Conservation (phyloP, 1,140 invertebrate species). For the Pissodes strobi region DNA sequence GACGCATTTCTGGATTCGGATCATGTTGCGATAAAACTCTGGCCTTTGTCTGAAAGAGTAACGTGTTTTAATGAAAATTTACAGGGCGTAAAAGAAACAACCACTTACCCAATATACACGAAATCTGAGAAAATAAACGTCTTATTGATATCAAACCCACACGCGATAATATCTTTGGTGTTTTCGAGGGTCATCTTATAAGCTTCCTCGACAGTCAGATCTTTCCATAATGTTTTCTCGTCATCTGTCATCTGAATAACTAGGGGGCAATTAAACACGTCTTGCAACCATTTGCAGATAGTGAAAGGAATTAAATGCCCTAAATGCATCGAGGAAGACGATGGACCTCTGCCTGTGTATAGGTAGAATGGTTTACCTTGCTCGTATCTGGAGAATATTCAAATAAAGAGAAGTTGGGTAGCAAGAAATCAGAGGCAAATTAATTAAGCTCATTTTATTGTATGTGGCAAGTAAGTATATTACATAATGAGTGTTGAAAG, state of each 20-base stretch:
- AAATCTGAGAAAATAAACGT: constrained; percentile 99
- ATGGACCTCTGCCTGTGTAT: constrained; percentile 97
- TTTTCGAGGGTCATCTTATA: constrained; percentile 87
- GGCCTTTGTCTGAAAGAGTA: constrained; percentile 75
- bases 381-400: constrained; percentile 67
- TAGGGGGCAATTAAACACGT: constrained; percentile 95
- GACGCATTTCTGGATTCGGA: constrained; percentile 88
- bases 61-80: constrained; percentile 23
- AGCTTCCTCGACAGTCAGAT: constrained; percentile 88
- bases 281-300: constrained; percentile 94
- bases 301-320: constrained; percentile 98
- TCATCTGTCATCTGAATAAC: constrained; percentile 98
- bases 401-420: neutral
- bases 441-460: no score
- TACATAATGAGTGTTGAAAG: no score
- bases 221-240: constrained; percentile 98
- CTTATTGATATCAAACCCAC: constrained; percentile 94
- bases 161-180: constrained; percentile 97
- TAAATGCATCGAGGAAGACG: constrained; percentile 93
- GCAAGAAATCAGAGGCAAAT: no score
- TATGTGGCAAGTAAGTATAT: no score
- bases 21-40: constrained; percentile 91
- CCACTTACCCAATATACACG: constrained; percentile 88
- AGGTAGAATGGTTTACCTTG: constrained; percentile 93
- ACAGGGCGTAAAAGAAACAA: neutral